Evolutionary conservation across 2,797 vertebrate genomes (phyloP), one percentile per base, ranked within the genome.

Genomic region (Acropternis orthonyx): DNA sequence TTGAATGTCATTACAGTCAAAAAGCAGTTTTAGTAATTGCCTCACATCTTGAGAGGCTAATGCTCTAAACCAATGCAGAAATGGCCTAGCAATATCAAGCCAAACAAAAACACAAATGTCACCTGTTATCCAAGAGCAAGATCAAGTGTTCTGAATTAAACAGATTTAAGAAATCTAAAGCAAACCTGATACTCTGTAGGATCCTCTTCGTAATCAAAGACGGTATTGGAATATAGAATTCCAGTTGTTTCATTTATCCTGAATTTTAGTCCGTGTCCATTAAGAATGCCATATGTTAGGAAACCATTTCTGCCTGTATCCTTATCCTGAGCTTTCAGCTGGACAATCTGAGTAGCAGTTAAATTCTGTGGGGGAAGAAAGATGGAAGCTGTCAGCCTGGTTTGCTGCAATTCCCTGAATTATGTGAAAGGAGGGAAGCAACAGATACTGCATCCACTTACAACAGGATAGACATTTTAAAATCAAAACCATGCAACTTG

Each of bases 171-270:
- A 78, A 76, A 56, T 39, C 28, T 36, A 37, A 93, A 93, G 68
- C 90, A 89, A 75, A 97, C 97, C 97, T 96, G 96, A 39, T 97
- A 97, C 61, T 97, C 96, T 3, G 27, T 95, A 34, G 94, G 86
- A 55, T 95, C 97, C n/a, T 91, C 93, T 92, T 97, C 97, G 39
- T 94, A 97, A 82, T 97, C 96, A 85, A 97, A 97, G 80, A 92
- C 24, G 54, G 15, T 34, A 26, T 61, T 88, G 59, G 97, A 96
- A 86, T 92, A 96, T 72, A 97, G 89, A 48, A 92, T 83, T 86
- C 97, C 97, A 48, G 89, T 97, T 39, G 72, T 76, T 90, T 94
- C 89, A 55, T 97, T 84, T 90, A 97, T 94, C n/a, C 72, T 71
- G 86, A 97, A 97, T 85, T 93, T 85, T 9, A 85, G 52, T 21